Percentiles rank a stretch among this genome's conserved stretches.
These are phyloP conservation scores for Urocolius indicus DNA, from an alignment of 2,113 vertebrate genomes.

Conservation along the genomic window DNA sequence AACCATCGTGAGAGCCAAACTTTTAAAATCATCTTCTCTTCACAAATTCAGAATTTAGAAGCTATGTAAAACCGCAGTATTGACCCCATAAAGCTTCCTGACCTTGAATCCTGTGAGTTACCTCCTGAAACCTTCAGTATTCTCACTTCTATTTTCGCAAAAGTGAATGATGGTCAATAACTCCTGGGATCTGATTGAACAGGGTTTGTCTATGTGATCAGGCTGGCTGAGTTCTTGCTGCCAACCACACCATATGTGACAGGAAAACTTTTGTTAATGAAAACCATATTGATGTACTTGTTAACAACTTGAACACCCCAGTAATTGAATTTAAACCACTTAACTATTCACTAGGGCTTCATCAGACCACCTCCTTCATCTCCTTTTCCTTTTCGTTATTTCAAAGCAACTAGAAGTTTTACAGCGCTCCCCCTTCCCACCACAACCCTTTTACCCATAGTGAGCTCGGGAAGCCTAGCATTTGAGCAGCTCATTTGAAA, in stretches of 20 bases:
- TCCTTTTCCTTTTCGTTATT: neutral
- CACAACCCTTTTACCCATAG: neutral
- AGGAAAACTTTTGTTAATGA: slow-evolving; percentile 51
- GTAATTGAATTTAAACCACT: slow-evolving; percentile 51
- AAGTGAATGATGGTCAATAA: neutral
- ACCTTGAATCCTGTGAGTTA: neutral
- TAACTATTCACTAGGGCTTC: slow-evolving; percentile 49
- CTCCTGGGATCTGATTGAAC: neutral
- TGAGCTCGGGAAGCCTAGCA: neutral
- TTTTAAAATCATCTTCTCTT: neutral
- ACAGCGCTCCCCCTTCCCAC: neutral
- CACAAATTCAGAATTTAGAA: neutral
- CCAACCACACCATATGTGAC: neutral
- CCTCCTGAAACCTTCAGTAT: neutral
- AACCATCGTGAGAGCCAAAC: neutral
- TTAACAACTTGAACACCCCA: slow-evolving; percentile 28
- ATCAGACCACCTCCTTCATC: slow-evolving; percentile 6
- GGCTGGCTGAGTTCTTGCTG: slow-evolving; percentile 8
- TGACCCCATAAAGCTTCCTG: neutral
- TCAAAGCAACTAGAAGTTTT: slow-evolving; percentile 47
- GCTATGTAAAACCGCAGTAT: neutral
- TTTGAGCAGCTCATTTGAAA: slow-evolving; percentile 28
- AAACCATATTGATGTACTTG: slow-evolving; percentile 38
- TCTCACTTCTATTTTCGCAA: neutral
- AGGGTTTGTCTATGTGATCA: neutral